A percentile compares a stretch with the other conserved stretches of the same genome.
Conservation (phyloP, 2,113 vertebrate genomes). For the Myocastor coypus region DNA sequence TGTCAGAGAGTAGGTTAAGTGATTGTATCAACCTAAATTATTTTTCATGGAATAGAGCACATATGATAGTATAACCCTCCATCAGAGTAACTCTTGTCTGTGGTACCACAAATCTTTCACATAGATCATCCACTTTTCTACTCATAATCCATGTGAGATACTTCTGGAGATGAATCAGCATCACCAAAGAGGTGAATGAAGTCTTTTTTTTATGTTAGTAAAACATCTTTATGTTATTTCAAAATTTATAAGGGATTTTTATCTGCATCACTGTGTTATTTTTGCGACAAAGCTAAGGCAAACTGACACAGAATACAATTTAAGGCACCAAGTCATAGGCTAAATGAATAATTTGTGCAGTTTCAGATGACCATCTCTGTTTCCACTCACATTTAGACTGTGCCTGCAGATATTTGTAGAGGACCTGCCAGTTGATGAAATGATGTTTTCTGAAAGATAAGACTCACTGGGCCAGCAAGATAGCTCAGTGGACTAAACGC, state of each 20-base stretch:
- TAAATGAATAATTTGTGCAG: not conserved
- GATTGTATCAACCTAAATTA: not conserved
- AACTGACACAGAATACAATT: not conserved
- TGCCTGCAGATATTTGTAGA: not conserved
- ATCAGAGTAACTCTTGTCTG: not conserved
- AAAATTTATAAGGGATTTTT: not conserved
- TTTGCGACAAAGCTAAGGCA: not conserved
- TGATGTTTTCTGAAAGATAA: not conserved
- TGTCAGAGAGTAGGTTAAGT: slow-evolving; percentile 18
- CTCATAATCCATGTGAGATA: not conserved
- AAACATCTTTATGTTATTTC: slow-evolving; percentile 28
- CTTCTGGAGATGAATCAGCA: not conserved
- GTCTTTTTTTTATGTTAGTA: not conserved
- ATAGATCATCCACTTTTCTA: not conserved
- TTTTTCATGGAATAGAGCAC: not conserved
- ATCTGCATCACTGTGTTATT: not conserved
- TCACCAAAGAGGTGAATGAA: not conserved
- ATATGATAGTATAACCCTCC: not conserved
- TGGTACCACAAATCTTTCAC: not conserved
- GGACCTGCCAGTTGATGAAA: not conserved
- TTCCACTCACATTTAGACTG: not conserved
- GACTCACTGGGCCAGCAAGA: not conserved
- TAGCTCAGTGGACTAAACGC: too few species aligned
- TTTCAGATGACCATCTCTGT: not conserved
- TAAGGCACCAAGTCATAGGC: not conserved